Evolutionary conservation across 2,797 vertebrate species (phyloP).

Genomic region (Rhynchonycteris naso): DNA sequence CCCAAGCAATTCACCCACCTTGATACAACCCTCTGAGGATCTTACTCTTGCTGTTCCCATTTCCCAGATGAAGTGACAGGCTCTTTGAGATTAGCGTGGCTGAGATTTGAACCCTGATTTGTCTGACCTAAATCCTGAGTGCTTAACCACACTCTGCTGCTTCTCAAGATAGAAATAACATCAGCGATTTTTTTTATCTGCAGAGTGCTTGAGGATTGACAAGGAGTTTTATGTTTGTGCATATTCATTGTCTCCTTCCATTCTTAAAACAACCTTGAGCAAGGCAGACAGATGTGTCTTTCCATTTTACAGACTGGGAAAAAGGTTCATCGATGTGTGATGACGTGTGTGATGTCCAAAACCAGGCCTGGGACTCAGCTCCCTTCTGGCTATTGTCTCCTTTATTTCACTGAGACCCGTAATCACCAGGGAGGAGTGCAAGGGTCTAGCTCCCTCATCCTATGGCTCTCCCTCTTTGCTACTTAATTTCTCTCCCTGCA

Average conservation of each 20-base stretch:
- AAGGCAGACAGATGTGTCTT: background rate
- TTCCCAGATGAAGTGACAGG: background rate
- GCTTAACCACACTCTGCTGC: background rate
- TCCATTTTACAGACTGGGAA: background rate
- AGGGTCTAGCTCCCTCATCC: background rate
- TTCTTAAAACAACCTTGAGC: background rate
- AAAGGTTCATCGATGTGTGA: background rate
- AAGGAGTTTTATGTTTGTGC: background rate
- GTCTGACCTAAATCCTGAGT: background rate
- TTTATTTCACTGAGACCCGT: background rate
- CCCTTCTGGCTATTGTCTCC: background rate
- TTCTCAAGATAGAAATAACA: background rate
- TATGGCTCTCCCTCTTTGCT: no score
- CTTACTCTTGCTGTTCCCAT: background rate
- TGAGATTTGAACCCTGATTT: background rate
- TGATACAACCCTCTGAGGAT: background rate
- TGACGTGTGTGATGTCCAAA: background rate
- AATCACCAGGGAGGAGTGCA: background rate
- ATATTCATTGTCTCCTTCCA: accelerated
- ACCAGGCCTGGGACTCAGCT: accelerated
- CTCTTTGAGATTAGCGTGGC: background rate
- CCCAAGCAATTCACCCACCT: background rate
- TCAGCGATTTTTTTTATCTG: accelerated
- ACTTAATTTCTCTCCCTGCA: background rate
- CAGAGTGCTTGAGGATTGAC: background rate